Evolutionary conservation across 2,888 invertebrate genomes (phyloP).

Genomic region (Watsonalla binaria): DNA sequence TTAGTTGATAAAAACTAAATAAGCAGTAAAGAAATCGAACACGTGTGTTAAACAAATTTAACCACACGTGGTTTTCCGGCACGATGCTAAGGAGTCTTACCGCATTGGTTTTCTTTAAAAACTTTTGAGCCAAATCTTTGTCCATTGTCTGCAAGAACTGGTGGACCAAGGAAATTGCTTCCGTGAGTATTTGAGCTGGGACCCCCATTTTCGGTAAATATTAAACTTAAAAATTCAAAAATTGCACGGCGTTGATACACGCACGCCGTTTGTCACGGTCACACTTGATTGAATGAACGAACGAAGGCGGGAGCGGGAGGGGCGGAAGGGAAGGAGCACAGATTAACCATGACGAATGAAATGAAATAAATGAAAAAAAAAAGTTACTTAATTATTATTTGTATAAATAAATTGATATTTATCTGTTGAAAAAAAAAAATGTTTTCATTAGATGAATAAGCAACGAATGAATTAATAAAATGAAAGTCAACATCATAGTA

Average conservation of each 20-base stretch:
- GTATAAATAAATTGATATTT: too few relatives aligned
- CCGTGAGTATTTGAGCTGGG: slow-evolving; percentile 39
- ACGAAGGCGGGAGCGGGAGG: too few relatives aligned
- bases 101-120: slow-evolving; percentile 85
- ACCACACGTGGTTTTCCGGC: slow-evolving; percentile 55
- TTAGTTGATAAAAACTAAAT: slow-evolving; percentile 7
- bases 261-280: background rate
- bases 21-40: slow-evolving; percentile 20
- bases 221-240: background rate
- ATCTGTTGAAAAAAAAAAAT: too few relatives aligned
- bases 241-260: background rate
- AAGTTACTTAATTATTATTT: too few relatives aligned
- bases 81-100: slow-evolving; percentile 73
- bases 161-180: slow-evolving; percentile 78
- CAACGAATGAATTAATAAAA: too few relatives aligned
- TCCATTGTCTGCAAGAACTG: slow-evolving; percentile 82
- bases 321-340: too few relatives aligned
- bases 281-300: too few relatives aligned
- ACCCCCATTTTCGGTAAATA: slow-evolving; percentile 46
- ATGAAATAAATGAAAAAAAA: too few relatives aligned
- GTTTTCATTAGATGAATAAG: too few relatives aligned
- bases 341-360: too few relatives aligned
- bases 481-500: too few relatives aligned
- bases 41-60: slow-evolving; percentile 39
- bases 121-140: slow-evolving; percentile 82